Base-by-base conservation (phyloP, 1,140 invertebrate species). In the Papilio aristodemus region DNA sequence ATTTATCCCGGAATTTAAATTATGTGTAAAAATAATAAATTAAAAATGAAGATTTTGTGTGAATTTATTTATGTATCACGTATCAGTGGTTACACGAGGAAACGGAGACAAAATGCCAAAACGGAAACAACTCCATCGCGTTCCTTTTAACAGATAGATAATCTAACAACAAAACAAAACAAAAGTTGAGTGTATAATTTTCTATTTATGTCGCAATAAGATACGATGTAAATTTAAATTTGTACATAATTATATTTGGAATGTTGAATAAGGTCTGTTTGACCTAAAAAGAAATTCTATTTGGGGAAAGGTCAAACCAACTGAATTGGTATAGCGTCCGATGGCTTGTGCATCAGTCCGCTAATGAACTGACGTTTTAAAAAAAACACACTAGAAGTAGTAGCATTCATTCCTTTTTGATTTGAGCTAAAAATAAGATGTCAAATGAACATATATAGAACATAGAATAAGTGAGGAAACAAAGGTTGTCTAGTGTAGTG, bases 251-350 rank as follows among this genome's bases (percentile, higher is more conserved):
- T n/a, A n/a, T n/a, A 46, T 46, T 46, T 46, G 17, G 43, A 10
- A 19, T 19, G 14, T 46, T 4, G 17, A 46, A 46, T 13, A n/a
- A 19, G 43, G 19, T 46, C 17, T 19, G 43, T 46, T 46, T 46
- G 43, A 46, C 43, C 43, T 46, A 46, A 46, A 46, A 46, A 46
- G 43, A n/a, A n/a, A 46, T 46, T 46, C 43, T 46, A 46, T 46
- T 46, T 19, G 43, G 43, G 43, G 43, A n/a, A 46, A 46, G 43
- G 43, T 46, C 43, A 46, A 46, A 46, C 43, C 43, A 17, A 46
- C 43, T 46, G 43, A 46, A 46, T 19, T 46, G 43, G 19, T n/a
- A n/a, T n/a, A 17, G 17, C 43, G 43, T 19, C 17, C 43, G 43
- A 46, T 46, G 43, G n/a, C n/a, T n/a, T n/a, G 9, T 46, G 43